Conservation (phyloP, 2,113 vertebrate species). For the Saimiri boliviensis region DNA sequence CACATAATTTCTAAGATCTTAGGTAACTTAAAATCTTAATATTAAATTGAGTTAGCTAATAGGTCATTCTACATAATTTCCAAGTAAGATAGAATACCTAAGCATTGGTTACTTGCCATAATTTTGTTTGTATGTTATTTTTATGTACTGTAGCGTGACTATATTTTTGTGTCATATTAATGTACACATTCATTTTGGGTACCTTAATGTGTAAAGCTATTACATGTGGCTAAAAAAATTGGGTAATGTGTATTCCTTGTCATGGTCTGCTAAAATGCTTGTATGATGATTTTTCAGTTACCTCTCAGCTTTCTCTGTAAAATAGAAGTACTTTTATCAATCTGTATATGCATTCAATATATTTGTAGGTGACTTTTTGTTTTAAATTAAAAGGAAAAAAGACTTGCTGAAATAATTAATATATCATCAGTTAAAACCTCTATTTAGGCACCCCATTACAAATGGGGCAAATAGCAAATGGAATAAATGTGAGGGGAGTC, state of each 20-base stretch:
- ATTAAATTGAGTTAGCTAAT: not conserved
- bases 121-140: not conserved
- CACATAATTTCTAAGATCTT: not conserved
- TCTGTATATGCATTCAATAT: not conserved
- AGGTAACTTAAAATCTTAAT: not conserved
- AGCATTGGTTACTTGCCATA: not conserved
- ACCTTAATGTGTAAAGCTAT: not conserved
- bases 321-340: not conserved
- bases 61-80: not conserved
- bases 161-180: not conserved
- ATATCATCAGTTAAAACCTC: conserved; percentile 34
- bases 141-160: not conserved
- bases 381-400: conserved; percentile 57
- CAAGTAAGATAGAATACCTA: not conserved
- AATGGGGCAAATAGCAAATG: conserved; percentile 5
- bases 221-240: not conserved
- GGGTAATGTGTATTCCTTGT: not conserved
- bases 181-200: not conserved
- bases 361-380: conserved; percentile 30
- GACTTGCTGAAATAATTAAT: conserved; percentile 50
- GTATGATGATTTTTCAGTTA: not conserved
- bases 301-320: not conserved
- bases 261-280: not conserved
- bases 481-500: not conserved
- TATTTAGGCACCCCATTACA: not conserved